Conservation (phyloP, 2,888 invertebrate species). For the Subacronicta megacephala region DNA sequence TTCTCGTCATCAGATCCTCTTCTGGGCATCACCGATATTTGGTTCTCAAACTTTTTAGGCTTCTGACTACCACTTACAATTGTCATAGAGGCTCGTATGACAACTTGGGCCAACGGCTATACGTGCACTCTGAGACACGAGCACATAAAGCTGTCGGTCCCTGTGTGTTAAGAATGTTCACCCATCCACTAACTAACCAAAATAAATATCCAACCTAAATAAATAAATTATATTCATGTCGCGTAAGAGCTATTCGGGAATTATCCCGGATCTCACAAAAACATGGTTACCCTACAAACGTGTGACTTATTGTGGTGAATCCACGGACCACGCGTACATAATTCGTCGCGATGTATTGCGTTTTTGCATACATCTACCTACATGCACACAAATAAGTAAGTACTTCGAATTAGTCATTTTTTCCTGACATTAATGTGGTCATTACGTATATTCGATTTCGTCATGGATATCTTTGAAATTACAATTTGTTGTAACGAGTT, state of each 20-base stretch:
- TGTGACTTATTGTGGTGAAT: slow-evolving; percentile 76
- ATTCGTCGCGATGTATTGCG: slow-evolving; percentile 65
- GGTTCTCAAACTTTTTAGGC: too few species aligned
- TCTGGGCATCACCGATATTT: too few species aligned
- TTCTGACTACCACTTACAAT: too few species aligned
- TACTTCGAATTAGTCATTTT: slow-evolving; percentile 51
- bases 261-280: slow-evolving; percentile 1
- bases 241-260: background rate
- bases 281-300: slow-evolving; percentile 27
- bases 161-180: too few species aligned
- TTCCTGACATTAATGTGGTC: slow-evolving; percentile 53
- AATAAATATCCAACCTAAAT: too few species aligned
- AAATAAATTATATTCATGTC: too few species aligned
- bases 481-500: slow-evolving; percentile 24
- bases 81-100: too few species aligned
- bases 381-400: slow-evolving; percentile 22
- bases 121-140: too few species aligned
- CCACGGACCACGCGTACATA: slow-evolving; percentile 63
- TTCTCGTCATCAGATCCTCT: too few species aligned
- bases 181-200: too few species aligned
- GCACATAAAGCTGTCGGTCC: too few species aligned
- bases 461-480: slow-evolving; percentile 36
- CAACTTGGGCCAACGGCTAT: too few species aligned
- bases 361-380: slow-evolving; percentile 69
- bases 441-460: slow-evolving; percentile 52